Percentiles rank a stretch among this genome's conserved stretches.
Conservation (phyloP, 2,888 invertebrate genomes). For the Protonemura montana region DNA sequence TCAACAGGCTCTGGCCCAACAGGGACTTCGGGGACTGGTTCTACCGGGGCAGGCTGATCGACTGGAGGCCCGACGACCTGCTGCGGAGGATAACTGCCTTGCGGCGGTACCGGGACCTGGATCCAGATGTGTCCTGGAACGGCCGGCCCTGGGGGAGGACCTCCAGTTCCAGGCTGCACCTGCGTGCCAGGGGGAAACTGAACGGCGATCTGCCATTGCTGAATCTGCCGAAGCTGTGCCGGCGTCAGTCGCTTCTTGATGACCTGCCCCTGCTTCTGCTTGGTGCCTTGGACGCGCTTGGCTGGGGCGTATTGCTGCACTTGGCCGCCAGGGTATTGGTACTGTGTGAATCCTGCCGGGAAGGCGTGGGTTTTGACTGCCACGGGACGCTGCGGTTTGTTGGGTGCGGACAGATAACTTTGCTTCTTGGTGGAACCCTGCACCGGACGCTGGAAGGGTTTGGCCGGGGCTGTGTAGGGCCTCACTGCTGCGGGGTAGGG, state of each 20-base stretch:
- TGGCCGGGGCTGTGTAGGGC: background rate
- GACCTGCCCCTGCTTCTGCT: background rate
- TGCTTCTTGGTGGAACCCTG: background rate
- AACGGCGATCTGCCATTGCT: slow-evolving; percentile 55
- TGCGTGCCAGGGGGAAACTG: slow-evolving; percentile 51
- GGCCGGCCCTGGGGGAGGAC: slow-evolving; percentile 29
- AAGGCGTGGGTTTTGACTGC: no score
- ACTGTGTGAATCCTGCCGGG: background rate
- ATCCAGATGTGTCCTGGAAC: slow-evolving; percentile 50
- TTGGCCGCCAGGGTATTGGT: background rate
- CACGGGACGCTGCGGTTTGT: no score
- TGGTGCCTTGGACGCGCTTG: no score
- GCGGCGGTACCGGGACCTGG: slow-evolving; percentile 48
- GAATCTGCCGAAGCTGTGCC: slow-evolving; percentile 50
- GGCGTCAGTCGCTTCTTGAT: slow-evolving; percentile 20
- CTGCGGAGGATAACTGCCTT: slow-evolving; percentile 25
- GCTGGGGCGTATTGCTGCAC: background rate
- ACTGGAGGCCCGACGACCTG: slow-evolving; percentile 19
- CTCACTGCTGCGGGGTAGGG: background rate
- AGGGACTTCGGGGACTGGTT: no score
- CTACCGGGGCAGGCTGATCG: slow-evolving; percentile 33
- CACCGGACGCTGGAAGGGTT: background rate
- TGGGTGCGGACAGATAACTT: no score
- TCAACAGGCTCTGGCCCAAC: background rate
- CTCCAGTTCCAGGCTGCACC: slow-evolving; percentile 14